A percentile compares a stretch with the other conserved stretches of the same genome.
Conservation (phyloP, 2,888 invertebrate genomes). For the Cryptosula pallasiana region DNA sequence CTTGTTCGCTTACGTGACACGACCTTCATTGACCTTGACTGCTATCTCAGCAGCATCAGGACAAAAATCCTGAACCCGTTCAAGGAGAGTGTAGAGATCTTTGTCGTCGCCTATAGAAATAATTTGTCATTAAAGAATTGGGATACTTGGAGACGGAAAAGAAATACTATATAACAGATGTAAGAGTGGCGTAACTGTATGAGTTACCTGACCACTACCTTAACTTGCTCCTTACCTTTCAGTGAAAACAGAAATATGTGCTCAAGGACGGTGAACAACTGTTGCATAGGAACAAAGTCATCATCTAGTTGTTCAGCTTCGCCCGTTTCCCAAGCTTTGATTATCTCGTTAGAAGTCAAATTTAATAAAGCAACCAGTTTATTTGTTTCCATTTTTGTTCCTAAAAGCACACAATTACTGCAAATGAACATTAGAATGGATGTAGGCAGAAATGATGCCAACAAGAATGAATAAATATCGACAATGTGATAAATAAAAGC, state of each 20-base stretch:
- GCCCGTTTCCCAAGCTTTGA: constrained; percentile 88
- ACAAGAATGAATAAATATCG: no score
- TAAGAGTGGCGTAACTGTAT: no score
- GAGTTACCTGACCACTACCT: no score
- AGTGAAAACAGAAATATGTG: constrained; percentile 93
- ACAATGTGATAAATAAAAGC: no score
- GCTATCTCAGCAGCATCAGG: constrained; percentile 92
- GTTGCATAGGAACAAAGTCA: constrained; percentile 71
- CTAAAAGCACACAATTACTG: no score
- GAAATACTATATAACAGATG: no score
- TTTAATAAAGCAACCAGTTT: constrained; percentile 94
- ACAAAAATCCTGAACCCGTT: constrained; percentile 84
- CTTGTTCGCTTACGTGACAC: no score
- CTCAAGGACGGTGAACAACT: constrained; percentile 96
- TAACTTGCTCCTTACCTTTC: constrained; percentile 74
- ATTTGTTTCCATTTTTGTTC: constrained; percentile 85
- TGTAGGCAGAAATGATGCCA: no score
- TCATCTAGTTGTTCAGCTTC: constrained; percentile 68
- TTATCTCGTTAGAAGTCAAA: constrained; percentile 89
- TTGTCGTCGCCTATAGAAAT: constrained; percentile 81
- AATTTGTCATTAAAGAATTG: neutral
- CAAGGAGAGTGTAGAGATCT: constrained; percentile 91
- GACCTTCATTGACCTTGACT: constrained; percentile 86
- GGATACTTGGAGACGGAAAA: no score
- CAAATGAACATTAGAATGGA: no score